Evolutionary conservation across 2,888 invertebrate species (phyloP).

Genomic region (Platynereis dumerilii): DNA sequence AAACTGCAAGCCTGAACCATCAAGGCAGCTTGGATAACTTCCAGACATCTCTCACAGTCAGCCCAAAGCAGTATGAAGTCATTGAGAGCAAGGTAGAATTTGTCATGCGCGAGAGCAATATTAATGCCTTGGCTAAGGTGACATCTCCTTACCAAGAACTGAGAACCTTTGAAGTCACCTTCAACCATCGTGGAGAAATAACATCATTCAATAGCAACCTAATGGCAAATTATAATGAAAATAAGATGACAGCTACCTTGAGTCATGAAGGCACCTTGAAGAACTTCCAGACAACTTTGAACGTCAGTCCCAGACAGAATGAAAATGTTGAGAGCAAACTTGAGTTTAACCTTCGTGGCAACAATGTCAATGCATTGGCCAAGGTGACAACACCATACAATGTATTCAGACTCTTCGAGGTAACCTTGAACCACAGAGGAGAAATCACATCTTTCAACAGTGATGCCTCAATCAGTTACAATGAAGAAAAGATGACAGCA

Average conservation of each 20-base stretch:
- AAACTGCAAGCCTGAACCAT: conserved; percentile 3
- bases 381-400: background rate
- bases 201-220: background rate
- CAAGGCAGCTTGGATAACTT: conserved; percentile 18
- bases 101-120: no score
- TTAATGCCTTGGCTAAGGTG: no score
- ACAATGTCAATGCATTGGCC: conserved; percentile 9
- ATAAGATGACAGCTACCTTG: background rate
- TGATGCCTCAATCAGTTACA: background rate
- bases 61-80: background rate
- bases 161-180: no score
- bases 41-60: conserved; percentile 8
- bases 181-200: conserved; percentile 1
- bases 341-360: conserved; percentile 10
- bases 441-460: background rate
- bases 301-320: background rate
- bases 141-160: no score
- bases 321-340: background rate
- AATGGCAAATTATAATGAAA: background rate
- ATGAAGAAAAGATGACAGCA: conserved; percentile 3
- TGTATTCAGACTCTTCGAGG: background rate
- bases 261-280: background rate
- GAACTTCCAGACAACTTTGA: conserved; percentile 12
- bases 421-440: background rate
- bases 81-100: background rate